Evolutionary conservation across 1,140 invertebrate species (phyloP).

Genomic region (Nautilus pompilius): DNA sequence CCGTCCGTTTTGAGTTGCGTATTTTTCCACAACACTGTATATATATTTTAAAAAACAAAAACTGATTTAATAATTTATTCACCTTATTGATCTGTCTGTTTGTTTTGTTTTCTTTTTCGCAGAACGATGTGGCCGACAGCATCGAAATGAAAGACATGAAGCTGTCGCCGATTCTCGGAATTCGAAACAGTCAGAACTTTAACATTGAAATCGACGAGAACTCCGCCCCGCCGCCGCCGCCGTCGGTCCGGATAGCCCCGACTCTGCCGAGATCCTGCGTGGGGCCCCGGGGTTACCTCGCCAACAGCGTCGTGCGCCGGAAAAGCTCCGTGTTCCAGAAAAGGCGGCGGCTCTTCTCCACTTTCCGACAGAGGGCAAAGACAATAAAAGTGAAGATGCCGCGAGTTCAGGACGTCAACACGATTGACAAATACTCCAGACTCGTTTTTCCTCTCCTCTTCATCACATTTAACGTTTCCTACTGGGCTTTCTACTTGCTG

Average conservation of each 20-base stretch:
- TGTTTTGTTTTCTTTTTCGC: conserved; percentile 7
- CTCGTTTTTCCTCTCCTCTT: conserved; percentile 93
- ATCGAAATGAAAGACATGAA: conserved; percentile 32
- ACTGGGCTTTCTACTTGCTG: conserved; percentile 85
- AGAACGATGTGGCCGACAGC: conserved; percentile 25
- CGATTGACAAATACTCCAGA: conserved; percentile 94
- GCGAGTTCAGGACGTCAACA: conserved; percentile 93
- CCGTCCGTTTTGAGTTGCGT: too few species aligned
- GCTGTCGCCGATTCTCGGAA: conserved; percentile 75
- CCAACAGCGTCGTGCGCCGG: conserved; percentile 29
- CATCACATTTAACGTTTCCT: conserved; percentile 86
- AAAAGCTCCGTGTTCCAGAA: conserved; percentile 21
- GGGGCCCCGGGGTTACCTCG: conserved; percentile 24
- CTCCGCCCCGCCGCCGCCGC: conserved; percentile 12
- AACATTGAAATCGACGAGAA: conserved; percentile 24
- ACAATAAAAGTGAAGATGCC: conserved; percentile 65
- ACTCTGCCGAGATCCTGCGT: conserved; percentile 28
- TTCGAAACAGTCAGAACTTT: conserved; percentile 65
- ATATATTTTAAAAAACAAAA: not conserved
- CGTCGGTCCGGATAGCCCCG: conserved; percentile 39
- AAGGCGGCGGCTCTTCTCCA: conserved; percentile 39
- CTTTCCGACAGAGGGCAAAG: conserved; percentile 44
- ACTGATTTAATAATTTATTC: not conserved
- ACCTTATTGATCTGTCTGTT: not conserved
- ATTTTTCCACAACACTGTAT: not conserved